These are phyloP conservation scores for Rissa tridactyla DNA, from an alignment of 2,113 vertebrate species.

Conservation along the genomic window DNA sequence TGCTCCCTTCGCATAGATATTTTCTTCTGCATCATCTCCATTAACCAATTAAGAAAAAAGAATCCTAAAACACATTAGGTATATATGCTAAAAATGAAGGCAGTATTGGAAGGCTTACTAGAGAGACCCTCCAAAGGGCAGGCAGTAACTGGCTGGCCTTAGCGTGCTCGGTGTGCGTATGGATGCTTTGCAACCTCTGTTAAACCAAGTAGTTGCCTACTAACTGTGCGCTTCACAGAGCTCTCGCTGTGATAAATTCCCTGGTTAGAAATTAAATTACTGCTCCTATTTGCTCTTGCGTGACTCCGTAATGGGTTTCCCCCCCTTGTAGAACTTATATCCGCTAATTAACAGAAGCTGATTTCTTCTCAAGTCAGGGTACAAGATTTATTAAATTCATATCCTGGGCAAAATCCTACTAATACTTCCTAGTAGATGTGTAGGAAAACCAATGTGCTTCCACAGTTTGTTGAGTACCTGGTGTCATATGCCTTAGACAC, in stretches of 20 bases:
- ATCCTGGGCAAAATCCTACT: background rate
- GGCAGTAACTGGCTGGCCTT: background rate
- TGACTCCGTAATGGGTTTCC: conserved; percentile 47
- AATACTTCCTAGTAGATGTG: background rate
- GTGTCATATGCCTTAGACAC: background rate
- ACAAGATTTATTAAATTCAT: background rate
- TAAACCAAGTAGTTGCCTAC: background rate
- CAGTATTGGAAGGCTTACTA: background rate
- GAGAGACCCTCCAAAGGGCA: background rate
- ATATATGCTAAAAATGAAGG: background rate
- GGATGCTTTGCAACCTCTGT: background rate
- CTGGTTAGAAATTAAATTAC: conserved; percentile 61
- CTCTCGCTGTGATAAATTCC: conserved; percentile 53
- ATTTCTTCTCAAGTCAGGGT: background rate
- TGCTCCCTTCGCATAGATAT: background rate
- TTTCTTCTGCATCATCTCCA: background rate
- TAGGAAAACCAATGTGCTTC: background rate
- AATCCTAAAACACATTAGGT: background rate
- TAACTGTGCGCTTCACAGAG: background rate
- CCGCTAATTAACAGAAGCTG: conserved; percentile 1
- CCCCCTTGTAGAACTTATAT: conserved; percentile 45
- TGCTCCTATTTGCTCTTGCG: conserved; percentile 43
- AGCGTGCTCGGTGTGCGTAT: rapidly evolving
- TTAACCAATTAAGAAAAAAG: conserved; percentile 1
- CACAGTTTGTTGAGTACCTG: background rate